Evolutionary conservation across 1,140 invertebrate genomes (phyloP).

Genomic region (Macrostomum lignano): DNA sequence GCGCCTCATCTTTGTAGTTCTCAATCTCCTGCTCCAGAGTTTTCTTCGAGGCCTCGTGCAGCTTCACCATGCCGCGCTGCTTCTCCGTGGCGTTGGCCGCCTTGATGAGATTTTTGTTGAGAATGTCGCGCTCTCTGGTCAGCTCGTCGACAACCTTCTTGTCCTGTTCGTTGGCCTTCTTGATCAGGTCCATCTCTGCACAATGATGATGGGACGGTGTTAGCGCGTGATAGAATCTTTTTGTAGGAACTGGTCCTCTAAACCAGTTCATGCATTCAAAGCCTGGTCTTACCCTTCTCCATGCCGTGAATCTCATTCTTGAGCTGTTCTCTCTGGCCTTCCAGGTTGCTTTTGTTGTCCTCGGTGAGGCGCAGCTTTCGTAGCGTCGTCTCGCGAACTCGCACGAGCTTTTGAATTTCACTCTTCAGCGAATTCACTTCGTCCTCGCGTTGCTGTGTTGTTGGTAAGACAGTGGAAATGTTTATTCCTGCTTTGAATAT

Average conservation of each 20-base stretch:
- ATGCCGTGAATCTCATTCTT: constrained; percentile 21
- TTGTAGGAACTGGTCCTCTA: no score
- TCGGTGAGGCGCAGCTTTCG: constrained; percentile 21
- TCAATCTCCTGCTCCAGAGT: constrained; percentile 34
- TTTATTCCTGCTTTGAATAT: constrained; percentile 8
- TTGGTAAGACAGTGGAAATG: constrained; percentile 3
- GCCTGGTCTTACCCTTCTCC: no score
- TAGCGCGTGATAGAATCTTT: no score
- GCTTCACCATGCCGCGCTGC: constrained; percentile 23
- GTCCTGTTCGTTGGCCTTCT: constrained; percentile 22
- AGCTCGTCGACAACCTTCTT: constrained; percentile 25
- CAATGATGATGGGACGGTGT: no score
- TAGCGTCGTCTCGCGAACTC: constrained; percentile 20
- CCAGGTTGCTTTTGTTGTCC: constrained; percentile 23
- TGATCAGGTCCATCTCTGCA: constrained; percentile 20
- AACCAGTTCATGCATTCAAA: no score
- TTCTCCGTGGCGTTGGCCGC: constrained; percentile 22
- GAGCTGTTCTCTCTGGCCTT: constrained; percentile 21
- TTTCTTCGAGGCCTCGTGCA: constrained; percentile 28
- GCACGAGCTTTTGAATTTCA: constrained; percentile 20
- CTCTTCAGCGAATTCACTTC: constrained; percentile 21
- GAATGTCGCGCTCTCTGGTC: constrained; percentile 21
- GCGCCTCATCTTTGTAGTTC: constrained; percentile 28
- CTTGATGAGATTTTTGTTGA: constrained; percentile 23
- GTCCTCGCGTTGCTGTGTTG: constrained; percentile 22